phyloP scores from a whole-genome alignment of 1,140 invertebrate genomes.

The Heterodera schachtii region DNA sequence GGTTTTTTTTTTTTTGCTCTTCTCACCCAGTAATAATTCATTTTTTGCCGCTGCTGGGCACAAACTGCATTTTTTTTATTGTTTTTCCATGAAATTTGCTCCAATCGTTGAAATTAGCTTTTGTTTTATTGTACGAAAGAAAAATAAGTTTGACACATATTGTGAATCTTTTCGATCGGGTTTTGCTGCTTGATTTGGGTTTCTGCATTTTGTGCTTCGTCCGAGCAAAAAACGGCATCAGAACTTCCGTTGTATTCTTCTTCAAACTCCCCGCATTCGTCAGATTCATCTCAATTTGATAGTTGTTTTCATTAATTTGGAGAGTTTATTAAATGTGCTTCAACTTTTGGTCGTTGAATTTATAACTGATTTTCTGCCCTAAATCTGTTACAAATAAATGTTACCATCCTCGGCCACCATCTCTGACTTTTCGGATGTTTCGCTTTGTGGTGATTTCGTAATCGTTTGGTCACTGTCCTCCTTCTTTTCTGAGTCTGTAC shows the following conservation, averaged over 20 bases:
- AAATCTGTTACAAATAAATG: neutral
- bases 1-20: too few relatives aligned
- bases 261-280: constrained; percentile 16
- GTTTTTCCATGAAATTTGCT: too few relatives aligned
- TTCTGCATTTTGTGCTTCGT: neutral
- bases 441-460: constrained; percentile 27
- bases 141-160: constrained; percentile 47
- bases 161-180: constrained; percentile 45
- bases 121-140: constrained; percentile 32
- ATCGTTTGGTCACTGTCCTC: constrained; percentile 14
- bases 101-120: too few relatives aligned
- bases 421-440: constrained; percentile 4
- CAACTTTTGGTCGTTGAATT: too few relatives aligned
- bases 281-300: constrained; percentile 17
- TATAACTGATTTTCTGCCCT: too few relatives aligned
- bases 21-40: too few relatives aligned
- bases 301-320: too few relatives aligned
- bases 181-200: constrained; percentile 20
- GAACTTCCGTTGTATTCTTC: neutral
- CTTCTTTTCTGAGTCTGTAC: constrained; percentile 20
- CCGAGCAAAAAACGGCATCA: neutral
- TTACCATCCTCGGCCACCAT: neutral
- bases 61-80: too few relatives aligned
- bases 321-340: too few relatives aligned
- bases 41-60: too few relatives aligned